Percentiles rank a stretch among this genome's conserved stretches.
These are phyloP conservation scores for Microctonus aethiopoides DNA, from an alignment of 2,888 invertebrate genomes.

Conservation along the genomic window DNA sequence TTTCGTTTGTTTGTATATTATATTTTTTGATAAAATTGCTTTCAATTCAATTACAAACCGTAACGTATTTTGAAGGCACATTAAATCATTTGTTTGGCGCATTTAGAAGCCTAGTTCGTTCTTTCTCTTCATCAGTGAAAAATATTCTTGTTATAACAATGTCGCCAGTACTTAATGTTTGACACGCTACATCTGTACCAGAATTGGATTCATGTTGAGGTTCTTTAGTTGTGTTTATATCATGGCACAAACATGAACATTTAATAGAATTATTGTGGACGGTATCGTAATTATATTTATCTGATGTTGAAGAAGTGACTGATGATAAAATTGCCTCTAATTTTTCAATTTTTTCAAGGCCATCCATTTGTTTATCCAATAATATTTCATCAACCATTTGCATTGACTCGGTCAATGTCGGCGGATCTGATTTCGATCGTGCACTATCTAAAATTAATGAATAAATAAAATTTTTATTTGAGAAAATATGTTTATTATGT, in stretches of 20 bases:
- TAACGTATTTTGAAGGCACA: constrained; percentile 27
- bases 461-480: constrained; percentile 31
- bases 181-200: constrained; percentile 74
- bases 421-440: constrained; percentile 81
- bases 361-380: constrained; percentile 84
- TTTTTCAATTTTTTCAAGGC: constrained; percentile 86
- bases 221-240: constrained; percentile 54
- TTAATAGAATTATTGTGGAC: constrained; percentile 70
- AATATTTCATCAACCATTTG: constrained; percentile 88
- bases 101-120: constrained; percentile 70
- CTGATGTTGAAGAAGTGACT: constrained; percentile 78
- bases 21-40: background rate
- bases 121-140: constrained; percentile 72
- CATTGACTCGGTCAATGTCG: constrained; percentile 89
- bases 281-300: constrained; percentile 70
- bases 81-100: constrained; percentile 67
- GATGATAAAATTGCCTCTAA: constrained; percentile 87
- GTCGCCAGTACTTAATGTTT: constrained; percentile 91
- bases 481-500: constrained; percentile 33
- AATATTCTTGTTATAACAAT: constrained; percentile 90
- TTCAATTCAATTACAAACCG: constrained; percentile 9
- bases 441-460: constrained; percentile 67
- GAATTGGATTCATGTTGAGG: constrained; percentile 58
- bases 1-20: background rate
- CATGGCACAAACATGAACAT: constrained; percentile 65